phyloP scores from a whole-genome alignment of 2,113 vertebrate genomes.

The Otis tarda region DNA sequence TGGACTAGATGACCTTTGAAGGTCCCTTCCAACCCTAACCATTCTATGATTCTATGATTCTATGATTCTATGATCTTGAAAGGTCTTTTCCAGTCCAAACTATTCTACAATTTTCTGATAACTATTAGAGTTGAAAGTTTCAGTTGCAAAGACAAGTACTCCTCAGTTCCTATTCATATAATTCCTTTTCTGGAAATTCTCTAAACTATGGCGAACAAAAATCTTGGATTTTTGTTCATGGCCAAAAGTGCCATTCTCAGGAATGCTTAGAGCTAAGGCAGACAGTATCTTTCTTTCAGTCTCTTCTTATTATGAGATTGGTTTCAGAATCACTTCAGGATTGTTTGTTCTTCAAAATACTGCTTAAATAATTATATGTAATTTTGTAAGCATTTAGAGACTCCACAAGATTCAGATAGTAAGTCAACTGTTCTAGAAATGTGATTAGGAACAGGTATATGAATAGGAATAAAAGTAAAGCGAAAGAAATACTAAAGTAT shows the following conservation, averaged over 20 bases:
- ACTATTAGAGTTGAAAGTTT: neutral
- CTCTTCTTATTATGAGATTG: neutral
- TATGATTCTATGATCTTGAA: too few relatives aligned
- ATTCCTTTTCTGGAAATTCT: neutral
- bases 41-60: too few relatives aligned
- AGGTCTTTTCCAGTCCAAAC: fast-evolving
- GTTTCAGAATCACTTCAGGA: neutral
- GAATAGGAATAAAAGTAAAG: neutral
- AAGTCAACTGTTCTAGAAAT: neutral
- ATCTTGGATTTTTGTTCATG: neutral
- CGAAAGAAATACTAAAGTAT: neutral
- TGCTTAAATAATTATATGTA: neutral
- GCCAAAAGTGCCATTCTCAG: neutral
- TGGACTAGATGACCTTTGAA: neutral
- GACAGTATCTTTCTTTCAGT: neutral
- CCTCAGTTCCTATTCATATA: neutral
- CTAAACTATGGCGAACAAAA: neutral
- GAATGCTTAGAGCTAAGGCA: neutral
- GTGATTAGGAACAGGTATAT: neutral
- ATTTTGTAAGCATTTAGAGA: neutral
- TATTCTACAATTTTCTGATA: neutral
- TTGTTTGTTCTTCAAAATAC: neutral
- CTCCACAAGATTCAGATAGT: neutral
- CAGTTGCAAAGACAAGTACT: neutral
- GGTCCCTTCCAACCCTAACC: fast-evolving